Percentiles rank a stretch among this genome's conserved stretches.
These are phyloP conservation scores for Drosophila kanapiae DNA, from an alignment of 1,140 invertebrate genomes.

Conservation along the genomic window DNA sequence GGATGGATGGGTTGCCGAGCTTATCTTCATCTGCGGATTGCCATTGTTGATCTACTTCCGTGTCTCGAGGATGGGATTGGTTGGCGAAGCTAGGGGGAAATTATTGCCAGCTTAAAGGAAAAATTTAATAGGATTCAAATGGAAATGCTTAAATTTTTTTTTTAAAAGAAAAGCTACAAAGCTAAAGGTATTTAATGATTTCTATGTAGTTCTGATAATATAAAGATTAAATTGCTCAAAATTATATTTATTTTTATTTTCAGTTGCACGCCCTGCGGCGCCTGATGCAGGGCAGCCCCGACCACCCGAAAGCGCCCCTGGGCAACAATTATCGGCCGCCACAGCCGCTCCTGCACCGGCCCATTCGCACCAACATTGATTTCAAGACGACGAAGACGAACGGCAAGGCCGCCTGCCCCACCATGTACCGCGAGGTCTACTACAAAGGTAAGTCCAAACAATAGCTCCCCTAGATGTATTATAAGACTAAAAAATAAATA, in stretches of 20 bases:
- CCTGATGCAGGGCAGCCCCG: constrained; percentile 94
- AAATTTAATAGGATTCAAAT: not conserved
- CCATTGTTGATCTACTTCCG: constrained; percentile 44
- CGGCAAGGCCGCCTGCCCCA: constrained; percentile 93
- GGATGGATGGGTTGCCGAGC: constrained; percentile 8
- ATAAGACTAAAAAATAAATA: no score
- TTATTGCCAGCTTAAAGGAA: not conserved
- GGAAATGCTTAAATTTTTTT: no score
- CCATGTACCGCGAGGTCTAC: constrained; percentile 94
- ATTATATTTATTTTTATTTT: constrained; percentile 68
- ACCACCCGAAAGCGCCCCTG: constrained; percentile 94
- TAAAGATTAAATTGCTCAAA: not conserved
- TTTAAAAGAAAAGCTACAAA: no score
- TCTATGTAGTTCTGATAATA: no score
- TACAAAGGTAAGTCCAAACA: constrained; percentile 89
- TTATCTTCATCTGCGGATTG: constrained; percentile 26
- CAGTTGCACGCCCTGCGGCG: constrained; percentile 93
- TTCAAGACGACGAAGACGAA: constrained; percentile 91
- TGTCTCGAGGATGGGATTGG: constrained; percentile 17
- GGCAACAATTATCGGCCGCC: constrained; percentile 97
- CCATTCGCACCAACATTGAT: constrained; percentile 97
- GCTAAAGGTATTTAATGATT: not conserved
- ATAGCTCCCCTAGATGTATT: no score
- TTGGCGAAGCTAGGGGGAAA: not conserved
- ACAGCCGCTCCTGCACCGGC: constrained; percentile 95